phyloP scores from a whole-genome alignment of 2,113 vertebrate species.

The Microcebus griseorufus region DNA sequence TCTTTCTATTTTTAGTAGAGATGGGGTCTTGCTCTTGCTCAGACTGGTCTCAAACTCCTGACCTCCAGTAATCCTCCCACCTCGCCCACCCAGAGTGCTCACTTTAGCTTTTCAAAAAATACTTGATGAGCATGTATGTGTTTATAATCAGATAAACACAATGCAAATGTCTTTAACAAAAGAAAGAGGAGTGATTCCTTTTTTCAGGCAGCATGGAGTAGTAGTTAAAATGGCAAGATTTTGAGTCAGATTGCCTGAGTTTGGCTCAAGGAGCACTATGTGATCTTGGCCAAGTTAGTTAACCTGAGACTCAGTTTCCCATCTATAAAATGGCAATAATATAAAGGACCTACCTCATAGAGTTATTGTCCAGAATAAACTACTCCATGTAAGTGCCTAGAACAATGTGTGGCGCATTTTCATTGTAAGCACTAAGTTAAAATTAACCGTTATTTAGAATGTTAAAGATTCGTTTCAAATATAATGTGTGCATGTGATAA shows the following conservation, averaged over 20 bases:
- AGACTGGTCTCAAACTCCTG: no score
- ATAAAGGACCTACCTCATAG: neutral
- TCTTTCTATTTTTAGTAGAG: no score
- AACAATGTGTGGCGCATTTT: neutral
- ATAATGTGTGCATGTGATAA: neutral
- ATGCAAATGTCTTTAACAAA: neutral
- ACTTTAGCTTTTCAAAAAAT: neutral
- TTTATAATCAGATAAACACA: neutral
- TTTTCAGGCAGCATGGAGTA: neutral
- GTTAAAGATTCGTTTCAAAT: neutral
- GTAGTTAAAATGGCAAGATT: neutral
- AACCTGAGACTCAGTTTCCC: neutral
- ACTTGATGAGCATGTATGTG: neutral
- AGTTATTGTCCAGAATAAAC: neutral
- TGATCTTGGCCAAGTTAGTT: neutral
- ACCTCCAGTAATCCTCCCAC: no score
- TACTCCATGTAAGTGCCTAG: neutral
- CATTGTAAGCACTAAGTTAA: neutral
- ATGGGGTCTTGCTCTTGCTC: no score
- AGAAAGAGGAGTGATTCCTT: neutral
- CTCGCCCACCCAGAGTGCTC: no score
- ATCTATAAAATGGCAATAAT: neutral
- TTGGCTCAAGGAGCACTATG: neutral
- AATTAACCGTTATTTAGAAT: neutral
- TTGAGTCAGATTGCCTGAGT: neutral